Evolutionary conservation across 2,113 vertebrate species (phyloP).

Genomic region (Nothoprocta pentlandii): DNA sequence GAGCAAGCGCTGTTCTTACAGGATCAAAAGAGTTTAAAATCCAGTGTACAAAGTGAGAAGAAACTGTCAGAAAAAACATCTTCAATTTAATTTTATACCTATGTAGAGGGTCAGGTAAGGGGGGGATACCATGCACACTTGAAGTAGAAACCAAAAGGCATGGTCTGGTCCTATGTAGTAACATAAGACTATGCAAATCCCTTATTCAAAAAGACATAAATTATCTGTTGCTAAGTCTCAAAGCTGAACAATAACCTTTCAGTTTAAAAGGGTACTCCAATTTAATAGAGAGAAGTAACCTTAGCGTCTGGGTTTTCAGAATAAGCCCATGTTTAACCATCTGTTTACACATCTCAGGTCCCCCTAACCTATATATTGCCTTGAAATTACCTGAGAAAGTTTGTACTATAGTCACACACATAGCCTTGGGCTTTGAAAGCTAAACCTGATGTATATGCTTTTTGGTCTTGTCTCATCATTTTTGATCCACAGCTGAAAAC

Average conservation of each 20-base stretch:
- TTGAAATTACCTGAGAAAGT: not conserved
- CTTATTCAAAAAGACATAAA: not conserved
- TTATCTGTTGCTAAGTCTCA: not conserved
- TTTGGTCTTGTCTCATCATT: not conserved
- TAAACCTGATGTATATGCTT: not conserved
- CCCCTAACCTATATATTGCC: not conserved
- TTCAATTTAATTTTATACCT: not conserved
- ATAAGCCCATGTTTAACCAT: not conserved
- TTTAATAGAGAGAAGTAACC: not conserved
- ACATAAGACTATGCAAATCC: not conserved
- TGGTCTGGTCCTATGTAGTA: not conserved
- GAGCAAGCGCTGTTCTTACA: not conserved
- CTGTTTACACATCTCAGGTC: not conserved
- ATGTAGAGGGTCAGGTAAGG: not conserved
- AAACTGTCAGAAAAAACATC: not conserved
- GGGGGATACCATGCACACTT: not conserved
- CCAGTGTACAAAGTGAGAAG: not conserved
- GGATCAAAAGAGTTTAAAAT: not conserved
- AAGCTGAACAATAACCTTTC: not conserved
- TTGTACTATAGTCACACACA: not conserved
- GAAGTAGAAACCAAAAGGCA: constrained; percentile 12
- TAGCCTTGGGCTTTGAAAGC: not conserved
- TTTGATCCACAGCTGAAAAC: not conserved
- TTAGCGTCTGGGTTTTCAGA: rapidly evolving
- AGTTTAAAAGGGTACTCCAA: not conserved